Evolutionary conservation across 1,140 invertebrate species (phyloP).

Genomic region (Battus philenor): DNA sequence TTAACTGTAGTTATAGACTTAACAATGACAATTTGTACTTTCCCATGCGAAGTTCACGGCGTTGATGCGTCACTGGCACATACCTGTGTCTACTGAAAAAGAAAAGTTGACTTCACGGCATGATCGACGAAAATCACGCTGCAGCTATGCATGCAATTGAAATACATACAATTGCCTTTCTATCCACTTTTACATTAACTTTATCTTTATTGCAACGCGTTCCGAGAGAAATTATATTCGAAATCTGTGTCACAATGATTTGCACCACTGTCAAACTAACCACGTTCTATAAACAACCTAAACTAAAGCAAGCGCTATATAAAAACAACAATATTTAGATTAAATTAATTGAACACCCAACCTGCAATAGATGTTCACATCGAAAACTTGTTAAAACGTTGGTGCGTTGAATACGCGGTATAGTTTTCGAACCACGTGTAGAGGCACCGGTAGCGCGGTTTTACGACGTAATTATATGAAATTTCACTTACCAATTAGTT

Average conservation of each 20-base stretch:
- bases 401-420: slow-evolving; percentile 51
- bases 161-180: too few relatives aligned
- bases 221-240: slow-evolving; percentile 38
- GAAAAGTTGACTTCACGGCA: slow-evolving; percentile 33
- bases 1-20: too few relatives aligned
- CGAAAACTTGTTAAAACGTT: slow-evolving; percentile 45
- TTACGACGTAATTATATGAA: slow-evolving; percentile 45
- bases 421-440: slow-evolving; percentile 66
- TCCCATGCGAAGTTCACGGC: slow-evolving; percentile 31
- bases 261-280: slow-evolving; percentile 54
- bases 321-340: slow-evolving; percentile 21
- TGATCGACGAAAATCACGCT: too few relatives aligned
- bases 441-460: slow-evolving; percentile 64
- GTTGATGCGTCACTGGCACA: slow-evolving; percentile 29
- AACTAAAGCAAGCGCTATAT: slow-evolving; percentile 26
- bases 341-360: slow-evolving; percentile 17
- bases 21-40: slow-evolving; percentile 26
- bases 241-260: slow-evolving; percentile 46
- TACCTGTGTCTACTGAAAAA: slow-evolving; percentile 20
- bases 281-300: slow-evolving; percentile 67
- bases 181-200: too few relatives aligned
- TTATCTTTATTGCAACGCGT: slow-evolving; percentile 37
- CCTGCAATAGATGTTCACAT: slow-evolving; percentile 25
- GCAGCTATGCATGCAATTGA: too few relatives aligned
- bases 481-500: slow-evolving; percentile 65